phyloP scores from a whole-genome alignment of 2,113 vertebrate genomes.

The Phaethornis superciliosus region DNA sequence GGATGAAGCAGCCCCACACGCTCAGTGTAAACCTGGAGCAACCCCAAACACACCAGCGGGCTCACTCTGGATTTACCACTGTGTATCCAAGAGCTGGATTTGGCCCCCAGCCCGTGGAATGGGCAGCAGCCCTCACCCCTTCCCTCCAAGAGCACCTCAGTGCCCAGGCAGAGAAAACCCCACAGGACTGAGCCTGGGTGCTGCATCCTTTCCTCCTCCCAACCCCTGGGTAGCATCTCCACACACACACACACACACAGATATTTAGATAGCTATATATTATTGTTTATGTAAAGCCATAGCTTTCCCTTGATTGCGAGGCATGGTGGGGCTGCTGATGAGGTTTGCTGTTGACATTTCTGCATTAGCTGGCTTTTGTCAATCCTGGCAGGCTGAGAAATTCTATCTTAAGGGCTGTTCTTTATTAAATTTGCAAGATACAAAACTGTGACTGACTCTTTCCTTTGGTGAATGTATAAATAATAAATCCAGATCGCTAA shows the following conservation, averaged over 20 bases:
- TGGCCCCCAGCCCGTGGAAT: not conserved
- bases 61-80: not conserved
- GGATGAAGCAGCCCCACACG: not conserved
- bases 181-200: not conserved
- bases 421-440: slow-evolving; percentile 86
- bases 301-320: slow-evolving; percentile 67
- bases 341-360: slow-evolving; percentile 81
- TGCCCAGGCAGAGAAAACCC: not conserved
- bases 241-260: not conserved
- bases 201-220: not conserved
- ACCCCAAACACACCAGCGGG: rapidly evolving
- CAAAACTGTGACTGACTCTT: slow-evolving; percentile 81
- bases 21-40: not conserved
- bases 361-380: slow-evolving; percentile 80
- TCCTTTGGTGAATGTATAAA: slow-evolving; percentile 77
- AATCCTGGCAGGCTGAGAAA: slow-evolving; percentile 79
- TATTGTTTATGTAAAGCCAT: slow-evolving; percentile 70
- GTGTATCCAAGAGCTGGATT: rapidly evolving
- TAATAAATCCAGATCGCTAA: slow-evolving; percentile 69
- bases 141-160: rapidly evolving
- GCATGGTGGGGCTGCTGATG: slow-evolving; percentile 69
- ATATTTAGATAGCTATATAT: slow-evolving; percentile 53
- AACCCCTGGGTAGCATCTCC: not conserved
- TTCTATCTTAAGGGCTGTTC: slow-evolving; percentile 82
- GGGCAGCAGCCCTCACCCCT: not conserved